Base-by-base conservation (phyloP, 2,113 vertebrate genomes). In the Sebastes schlegelii region DNA sequence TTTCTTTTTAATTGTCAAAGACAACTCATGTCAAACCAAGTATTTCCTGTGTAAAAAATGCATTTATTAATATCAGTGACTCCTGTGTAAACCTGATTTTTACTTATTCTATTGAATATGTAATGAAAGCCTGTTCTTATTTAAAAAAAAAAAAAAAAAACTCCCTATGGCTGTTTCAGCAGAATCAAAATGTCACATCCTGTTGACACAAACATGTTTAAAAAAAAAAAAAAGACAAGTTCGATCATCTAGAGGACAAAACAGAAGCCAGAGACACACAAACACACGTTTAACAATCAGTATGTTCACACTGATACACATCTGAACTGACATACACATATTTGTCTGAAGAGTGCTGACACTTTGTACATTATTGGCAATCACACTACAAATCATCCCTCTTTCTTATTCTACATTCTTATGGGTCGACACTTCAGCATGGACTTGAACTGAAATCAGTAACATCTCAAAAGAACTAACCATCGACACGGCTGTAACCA, bases 1-100 rank as follows among this genome's bases (percentile, higher is more conserved):
- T 48, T 46, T 34, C 34, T 34, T 34, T 68, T 64, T 11, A 51
- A 62, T 71, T 12, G 19, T 43, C 5, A 48, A 84, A 63, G 13
- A 79, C 6, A 67, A 48, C 46, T 68, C 26, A 69, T 65, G 67
- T 55, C 16, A 69, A 23, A 61, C 42, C 42, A 57, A 61, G n/a
- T 49, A 16, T 40, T 62, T 78, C 34, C 63, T 80, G 65, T 88
- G 78, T 86, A 91, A 92, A 92, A 90, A 89, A 86, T n/a, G 17
- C 17, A 62, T 90, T 91, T 85, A 87, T 88, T 90, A 61, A 84
- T 74, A 78, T 65, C 65, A 87, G 42, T 77, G 23, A 79, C 26
- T 57, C 21, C 42, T 42, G 74, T 70, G 51, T 79, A 83, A 93
- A 83, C 60, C 16, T 75, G 77, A 83, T 77, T 72, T 79, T 48